A percentile compares a stretch with the other conserved stretches of the same genome.
These are phyloP conservation scores for Lipophrys pholis DNA, from an alignment of 2,113 vertebrate genomes.

Conservation along the genomic window DNA sequence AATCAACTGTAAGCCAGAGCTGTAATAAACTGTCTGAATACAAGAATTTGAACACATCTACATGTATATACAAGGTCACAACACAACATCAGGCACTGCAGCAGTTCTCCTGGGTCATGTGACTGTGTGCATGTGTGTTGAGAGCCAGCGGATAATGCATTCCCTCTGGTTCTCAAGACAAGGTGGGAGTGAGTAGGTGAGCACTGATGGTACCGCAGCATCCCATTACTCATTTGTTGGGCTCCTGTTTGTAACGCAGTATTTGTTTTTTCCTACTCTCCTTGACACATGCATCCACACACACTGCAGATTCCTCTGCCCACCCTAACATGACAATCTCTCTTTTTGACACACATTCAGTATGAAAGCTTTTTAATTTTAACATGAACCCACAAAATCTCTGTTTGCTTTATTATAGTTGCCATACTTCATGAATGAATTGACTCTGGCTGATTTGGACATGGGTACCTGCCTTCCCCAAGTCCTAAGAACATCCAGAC, in stretches of 20 bases:
- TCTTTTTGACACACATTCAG: not conserved
- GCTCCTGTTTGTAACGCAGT: constrained; percentile 30
- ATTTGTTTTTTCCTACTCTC: constrained; percentile 19
- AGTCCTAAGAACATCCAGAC: constrained; percentile 84
- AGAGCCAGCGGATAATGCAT: constrained; percentile 39
- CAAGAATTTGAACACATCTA: not conserved
- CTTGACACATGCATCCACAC: not conserved
- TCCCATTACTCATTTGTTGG: constrained; percentile 55
- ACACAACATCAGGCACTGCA: constrained; percentile 2
- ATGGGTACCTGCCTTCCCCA: constrained; percentile 88
- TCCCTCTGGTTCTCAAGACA: constrained; percentile 1
- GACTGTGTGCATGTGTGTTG: not conserved
- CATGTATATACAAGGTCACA: constrained; percentile 28
- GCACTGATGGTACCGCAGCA: constrained; percentile 25
- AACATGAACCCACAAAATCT: not conserved
- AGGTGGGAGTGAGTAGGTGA: constrained; percentile 17
- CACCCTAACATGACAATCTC: not conserved
- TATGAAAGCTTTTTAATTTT: not conserved
- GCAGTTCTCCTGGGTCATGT: not conserved
- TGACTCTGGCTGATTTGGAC: constrained; percentile 87
- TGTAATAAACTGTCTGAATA: not conserved
- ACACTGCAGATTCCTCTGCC: not conserved
- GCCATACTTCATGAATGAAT: constrained; percentile 90
- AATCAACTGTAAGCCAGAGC: constrained; percentile 4
- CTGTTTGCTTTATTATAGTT: constrained; percentile 75